Conservation (phyloP, 2,113 vertebrate genomes). For the Nothocercus nigrocapillus region DNA sequence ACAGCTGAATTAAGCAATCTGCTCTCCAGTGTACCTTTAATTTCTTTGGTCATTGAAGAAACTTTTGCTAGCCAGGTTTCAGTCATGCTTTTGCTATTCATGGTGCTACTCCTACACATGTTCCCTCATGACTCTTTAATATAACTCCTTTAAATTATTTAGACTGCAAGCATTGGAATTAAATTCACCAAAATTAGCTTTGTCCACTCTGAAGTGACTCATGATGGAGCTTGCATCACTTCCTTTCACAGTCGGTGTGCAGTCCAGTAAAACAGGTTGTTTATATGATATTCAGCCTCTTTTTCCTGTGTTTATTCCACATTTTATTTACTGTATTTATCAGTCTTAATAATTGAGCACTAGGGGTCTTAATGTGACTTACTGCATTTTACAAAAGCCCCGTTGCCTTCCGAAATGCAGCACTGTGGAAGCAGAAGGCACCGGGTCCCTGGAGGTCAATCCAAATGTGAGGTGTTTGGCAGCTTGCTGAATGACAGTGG, state of each 20-base stretch:
- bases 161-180: background rate
- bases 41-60: background rate
- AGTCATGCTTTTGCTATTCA: background rate
- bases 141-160: background rate
- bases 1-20: background rate
- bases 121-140: background rate
- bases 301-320: background rate
- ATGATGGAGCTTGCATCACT: background rate
- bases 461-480: background rate
- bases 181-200: background rate
- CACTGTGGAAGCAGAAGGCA: background rate
- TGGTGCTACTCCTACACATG: background rate
- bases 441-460: background rate
- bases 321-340: background rate
- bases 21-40: background rate
- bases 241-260: background rate
- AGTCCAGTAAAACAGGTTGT: background rate
- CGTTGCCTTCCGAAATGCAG: rapidly evolving
- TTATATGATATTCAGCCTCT: background rate
- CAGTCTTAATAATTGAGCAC: background rate
- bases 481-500: background rate
- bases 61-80: background rate
- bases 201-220: background rate
- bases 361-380: background rate
- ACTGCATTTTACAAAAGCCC: background rate